phyloP scores from a whole-genome alignment of 1,140 invertebrate species.

The Gonioctena quinquepunctata region DNA sequence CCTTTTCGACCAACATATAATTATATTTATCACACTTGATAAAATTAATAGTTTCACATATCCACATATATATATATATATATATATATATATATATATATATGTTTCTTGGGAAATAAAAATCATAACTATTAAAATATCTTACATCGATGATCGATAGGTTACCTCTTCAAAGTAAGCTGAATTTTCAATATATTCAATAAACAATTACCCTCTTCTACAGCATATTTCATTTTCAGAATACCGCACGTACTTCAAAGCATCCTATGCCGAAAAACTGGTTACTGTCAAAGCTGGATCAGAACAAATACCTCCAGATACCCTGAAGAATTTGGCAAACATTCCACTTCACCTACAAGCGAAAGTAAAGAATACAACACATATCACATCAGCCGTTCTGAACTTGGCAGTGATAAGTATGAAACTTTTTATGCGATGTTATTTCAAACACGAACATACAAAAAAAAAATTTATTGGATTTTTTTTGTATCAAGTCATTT shows the following conservation, averaged over 20 bases:
- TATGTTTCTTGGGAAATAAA: too few species aligned
- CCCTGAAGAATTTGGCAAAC: not conserved
- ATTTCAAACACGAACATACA: not conserved
- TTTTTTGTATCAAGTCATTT: not conserved
- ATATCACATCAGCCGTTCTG: not conserved
- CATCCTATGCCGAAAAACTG: not conserved
- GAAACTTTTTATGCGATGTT: too few species aligned
- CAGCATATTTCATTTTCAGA: not conserved
- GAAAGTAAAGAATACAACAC: not conserved
- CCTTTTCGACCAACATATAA: too few species aligned
- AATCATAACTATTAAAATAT: too few species aligned
- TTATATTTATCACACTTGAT: too few species aligned
- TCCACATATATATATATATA: too few species aligned
- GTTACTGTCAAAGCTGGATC: not conserved
- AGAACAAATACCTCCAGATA: not conserved
- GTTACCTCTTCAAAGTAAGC: too few species aligned
- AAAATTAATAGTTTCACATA: too few species aligned
- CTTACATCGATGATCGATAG: too few species aligned
- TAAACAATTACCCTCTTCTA: not conserved
- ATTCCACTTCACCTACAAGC: not conserved
- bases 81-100: too few species aligned
- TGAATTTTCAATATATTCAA: not conserved
- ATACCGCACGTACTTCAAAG: not conserved
- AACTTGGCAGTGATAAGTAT: not conserved
- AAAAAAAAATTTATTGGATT: not conserved